Conservation (phyloP, 1,140 invertebrate species). For the Euwallacea similis region DNA sequence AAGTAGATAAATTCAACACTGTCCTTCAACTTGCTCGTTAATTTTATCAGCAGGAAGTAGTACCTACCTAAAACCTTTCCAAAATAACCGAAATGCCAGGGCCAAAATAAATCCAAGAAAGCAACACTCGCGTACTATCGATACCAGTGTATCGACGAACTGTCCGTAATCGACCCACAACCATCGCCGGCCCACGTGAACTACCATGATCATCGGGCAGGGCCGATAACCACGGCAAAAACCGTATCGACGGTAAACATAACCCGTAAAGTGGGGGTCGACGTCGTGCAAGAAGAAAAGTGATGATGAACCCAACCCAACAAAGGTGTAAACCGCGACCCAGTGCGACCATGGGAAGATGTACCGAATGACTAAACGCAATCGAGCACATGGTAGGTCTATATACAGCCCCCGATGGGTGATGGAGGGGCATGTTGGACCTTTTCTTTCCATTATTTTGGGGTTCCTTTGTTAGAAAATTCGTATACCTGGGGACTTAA, state of each 20-base stretch:
- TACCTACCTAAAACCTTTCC: no score
- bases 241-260: slow-evolving; percentile 24
- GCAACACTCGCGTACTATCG: slow-evolving; percentile 13
- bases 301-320: neutral
- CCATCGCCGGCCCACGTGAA: neutral
- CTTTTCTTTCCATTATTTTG: slow-evolving; percentile 28
- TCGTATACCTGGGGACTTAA: slow-evolving; percentile 27
- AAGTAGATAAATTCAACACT: no score
- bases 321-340: slow-evolving; percentile 1
- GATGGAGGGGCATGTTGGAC: slow-evolving; percentile 18
- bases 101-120: slow-evolving; percentile 12
- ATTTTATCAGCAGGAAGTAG: no score
- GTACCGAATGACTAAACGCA: slow-evolving; percentile 17
- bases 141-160: slow-evolving; percentile 1
- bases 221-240: slow-evolving; percentile 16
- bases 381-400: slow-evolving; percentile 27
- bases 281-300: neutral
- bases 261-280: slow-evolving; percentile 7
- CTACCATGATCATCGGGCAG: neutral
- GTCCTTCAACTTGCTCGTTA: no score
- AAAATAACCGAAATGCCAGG: no score
- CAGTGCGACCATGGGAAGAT: slow-evolving; percentile 20
- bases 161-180: slow-evolving; percentile 4
- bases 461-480: slow-evolving; percentile 32
- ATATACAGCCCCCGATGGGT: slow-evolving; percentile 23